phyloP scores from a whole-genome alignment of 2,113 vertebrate species.

The Mixornis gularis region DNA sequence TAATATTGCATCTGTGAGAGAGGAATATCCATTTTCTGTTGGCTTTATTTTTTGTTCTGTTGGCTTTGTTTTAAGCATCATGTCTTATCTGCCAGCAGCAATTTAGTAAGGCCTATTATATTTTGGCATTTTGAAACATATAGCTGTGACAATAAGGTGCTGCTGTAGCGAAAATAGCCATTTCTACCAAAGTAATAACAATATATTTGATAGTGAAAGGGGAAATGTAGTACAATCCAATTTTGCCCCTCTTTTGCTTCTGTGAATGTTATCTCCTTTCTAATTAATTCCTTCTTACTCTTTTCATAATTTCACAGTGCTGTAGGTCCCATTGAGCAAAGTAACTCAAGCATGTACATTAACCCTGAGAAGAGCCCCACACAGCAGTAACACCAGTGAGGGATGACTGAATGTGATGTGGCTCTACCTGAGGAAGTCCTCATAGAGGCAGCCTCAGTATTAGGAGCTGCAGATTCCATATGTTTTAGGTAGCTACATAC shows the following conservation, averaged over 20 bases:
- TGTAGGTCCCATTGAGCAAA: neutral
- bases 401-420: too few relatives aligned
- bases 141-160: neutral
- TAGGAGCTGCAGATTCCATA: neutral
- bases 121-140: neutral
- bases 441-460: neutral
- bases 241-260: neutral
- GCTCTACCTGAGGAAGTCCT: neutral
- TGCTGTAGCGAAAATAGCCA: neutral
- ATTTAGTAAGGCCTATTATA: neutral
- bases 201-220: neutral
- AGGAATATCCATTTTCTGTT: neutral
- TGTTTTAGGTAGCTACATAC: neutral
- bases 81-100: neutral
- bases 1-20: neutral
- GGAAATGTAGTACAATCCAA: neutral
- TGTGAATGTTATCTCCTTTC: neutral
- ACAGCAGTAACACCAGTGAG: fast-evolving
- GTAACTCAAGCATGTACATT: neutral
- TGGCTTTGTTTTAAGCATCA: neutral
- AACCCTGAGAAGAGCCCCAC: neutral
- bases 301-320: neutral
- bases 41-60: neutral
- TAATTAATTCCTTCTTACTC: neutral
- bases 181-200: neutral